These are phyloP conservation scores for Myodes glareolus DNA, from an alignment of 2,113 vertebrate genomes.

Conservation along the genomic window DNA sequence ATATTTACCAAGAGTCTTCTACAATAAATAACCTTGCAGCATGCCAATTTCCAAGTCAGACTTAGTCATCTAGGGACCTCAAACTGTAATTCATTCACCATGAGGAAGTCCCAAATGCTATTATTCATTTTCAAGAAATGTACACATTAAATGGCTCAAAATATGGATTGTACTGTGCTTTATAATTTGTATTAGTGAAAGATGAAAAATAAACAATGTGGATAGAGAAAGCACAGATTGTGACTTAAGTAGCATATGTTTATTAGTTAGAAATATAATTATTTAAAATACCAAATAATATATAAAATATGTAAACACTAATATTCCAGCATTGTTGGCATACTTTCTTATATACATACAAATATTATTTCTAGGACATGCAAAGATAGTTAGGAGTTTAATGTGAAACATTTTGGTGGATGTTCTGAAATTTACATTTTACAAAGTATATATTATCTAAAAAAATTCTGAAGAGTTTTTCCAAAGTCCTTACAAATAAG, in stretches of 20 bases:
- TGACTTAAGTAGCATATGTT: neutral
- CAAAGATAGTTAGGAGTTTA: fast-evolving
- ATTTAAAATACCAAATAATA: neutral
- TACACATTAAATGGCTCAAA: neutral
- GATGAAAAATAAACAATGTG: neutral
- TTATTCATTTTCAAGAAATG: neutral
- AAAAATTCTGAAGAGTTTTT: neutral
- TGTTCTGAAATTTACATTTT: neutral
- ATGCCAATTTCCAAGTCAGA: neutral
- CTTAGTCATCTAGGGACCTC: neutral
- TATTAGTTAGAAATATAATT: neutral
- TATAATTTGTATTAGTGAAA: neutral
- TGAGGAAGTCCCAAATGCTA: neutral
- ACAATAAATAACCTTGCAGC: neutral
- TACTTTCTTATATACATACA: neutral
- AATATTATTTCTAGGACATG: neutral
- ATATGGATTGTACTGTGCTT: neutral
- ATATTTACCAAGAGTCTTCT: neutral
- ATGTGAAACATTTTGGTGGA: neutral
- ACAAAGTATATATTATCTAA: neutral
- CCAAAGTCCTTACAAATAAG: neutral
- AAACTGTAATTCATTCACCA: neutral
- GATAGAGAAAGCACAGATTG: neutral
- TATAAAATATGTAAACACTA: neutral
- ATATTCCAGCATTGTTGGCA: neutral